Percentiles rank a stretch among this genome's conserved stretches.
These are phyloP conservation scores for Chlamydotis undulata DNA, from an alignment of 2,113 vertebrate species.

Conservation along the genomic window DNA sequence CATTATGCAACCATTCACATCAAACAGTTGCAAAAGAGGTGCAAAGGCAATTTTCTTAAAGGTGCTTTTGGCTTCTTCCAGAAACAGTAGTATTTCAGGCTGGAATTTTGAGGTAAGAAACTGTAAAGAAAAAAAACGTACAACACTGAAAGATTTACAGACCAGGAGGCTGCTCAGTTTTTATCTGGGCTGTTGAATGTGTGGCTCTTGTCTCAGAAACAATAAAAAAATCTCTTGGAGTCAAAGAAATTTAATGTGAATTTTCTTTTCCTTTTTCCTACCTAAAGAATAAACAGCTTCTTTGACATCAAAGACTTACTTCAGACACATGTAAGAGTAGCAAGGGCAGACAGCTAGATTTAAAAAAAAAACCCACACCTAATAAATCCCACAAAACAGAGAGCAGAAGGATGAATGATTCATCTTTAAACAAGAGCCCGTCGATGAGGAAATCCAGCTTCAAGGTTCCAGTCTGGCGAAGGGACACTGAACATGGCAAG, in stretches of 20 bases:
- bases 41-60: not conserved
- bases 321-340: not conserved
- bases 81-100: not conserved
- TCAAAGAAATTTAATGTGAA: not conserved
- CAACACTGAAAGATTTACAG: not conserved
- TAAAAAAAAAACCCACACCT: not conserved
- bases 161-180: not conserved
- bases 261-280: not conserved
- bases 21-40: not conserved
- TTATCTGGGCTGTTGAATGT: not conserved
- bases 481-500: not conserved
- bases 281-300: not conserved
- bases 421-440: not conserved
- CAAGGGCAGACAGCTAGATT: not conserved
- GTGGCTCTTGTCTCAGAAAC: not conserved
- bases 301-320: not conserved
- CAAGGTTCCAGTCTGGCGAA: accelerated
- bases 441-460: not conserved
- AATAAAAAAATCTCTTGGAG: not conserved
- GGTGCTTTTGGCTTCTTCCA: not conserved
- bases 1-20: not conserved
- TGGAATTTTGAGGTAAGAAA: not conserved
- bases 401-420: not conserved
- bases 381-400: not conserved
- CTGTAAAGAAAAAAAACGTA: not conserved